Base-by-base conservation (phyloP, 1,140 invertebrate genomes). In the Armadillidium nasatum region DNA sequence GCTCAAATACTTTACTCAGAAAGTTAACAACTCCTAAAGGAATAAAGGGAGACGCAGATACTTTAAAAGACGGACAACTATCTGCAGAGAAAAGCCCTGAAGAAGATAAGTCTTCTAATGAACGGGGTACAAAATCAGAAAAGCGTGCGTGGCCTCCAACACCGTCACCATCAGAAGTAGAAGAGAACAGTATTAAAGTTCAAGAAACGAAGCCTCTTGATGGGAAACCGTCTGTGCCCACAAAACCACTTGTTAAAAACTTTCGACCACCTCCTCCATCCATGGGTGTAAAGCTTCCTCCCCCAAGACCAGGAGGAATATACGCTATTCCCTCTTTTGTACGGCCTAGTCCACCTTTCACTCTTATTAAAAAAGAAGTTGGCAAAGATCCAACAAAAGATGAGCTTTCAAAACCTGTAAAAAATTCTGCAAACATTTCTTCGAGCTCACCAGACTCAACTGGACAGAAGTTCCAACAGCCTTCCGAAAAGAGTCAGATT, bases 1-100 rank as follows among this genome's bases (percentile, higher is more conserved):
- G 92, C 68, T 95, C 93, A 83, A 94, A 93, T 45, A 93, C 94
- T 68, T 94, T 93, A 85, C 95, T 96, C 83, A 94, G 90, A 84
- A 95, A 92, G 83, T 87, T 95, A 78, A 95, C 95, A 83, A 94
- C 94, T 85, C 85, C 95, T 15, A 74, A 80, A 44, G 68, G 72
- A 22, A 21, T 13, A 73, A 74, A 76, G 45, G 45, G 60, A 46
- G 72, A 81, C 74, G 21, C 77, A 84, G 79, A 82, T 15, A 79
- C 78, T n/a, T 76, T 74, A 4, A 82, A 78, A 69, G 80, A 78
- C 22, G 78, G 72, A 33, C 50, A 19, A 4, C 0, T 60, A 1
- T 3, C 11, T 15, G 50, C 11, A 60, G 19, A 19, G 11, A 60
- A 60, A 7, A 19, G 11, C 50, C 50, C 73, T 3, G 87, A 85